Base-by-base conservation (phyloP, 2,888 invertebrate species). In the Scelioninae gen. 1 region DNA sequence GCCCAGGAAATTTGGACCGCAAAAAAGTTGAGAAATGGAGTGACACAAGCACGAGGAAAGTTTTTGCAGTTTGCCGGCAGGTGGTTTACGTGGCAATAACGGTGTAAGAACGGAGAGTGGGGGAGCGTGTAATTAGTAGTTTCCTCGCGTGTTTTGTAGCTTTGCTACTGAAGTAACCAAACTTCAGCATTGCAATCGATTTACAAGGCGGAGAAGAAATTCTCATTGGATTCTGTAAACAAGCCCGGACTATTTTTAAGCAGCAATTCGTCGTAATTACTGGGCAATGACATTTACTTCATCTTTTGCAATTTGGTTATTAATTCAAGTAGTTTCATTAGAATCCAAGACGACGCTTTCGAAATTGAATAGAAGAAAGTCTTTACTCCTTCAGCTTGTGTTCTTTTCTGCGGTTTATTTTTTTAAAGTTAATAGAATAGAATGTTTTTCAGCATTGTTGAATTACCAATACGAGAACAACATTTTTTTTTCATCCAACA, bases 41-140 rank as follows among this genome's bases (percentile, higher is more conserved):
- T 81, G 81, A 75, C 63, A 56, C 49, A 63, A 74, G 68, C 56
- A 71, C 53, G 66, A 31, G 51, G 63, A 80, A 83, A 83, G 76
- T 78, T 80, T 72, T 71, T 66, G 82, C 74, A 74, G 72, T 76
- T 62, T 51, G 75, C 72, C 68, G 72, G 79, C 83, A 79, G 75
- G 75, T 75, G 79, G 65, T 77, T 75, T 80, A 68, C 72, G 79
- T 71, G 83, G 66, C 75, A 83, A 83, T 83, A 79, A 82, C 75
- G 51, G 45, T 49, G 45, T 63, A 75, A 74, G 63, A 75, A 66
- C 29, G 16, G 47, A 16, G 62, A 51, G 75, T 43, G 45, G 77
- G 63, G 56, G 43, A 55, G 56, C 77, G 68, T 79, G 83, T 76
- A 83, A 83, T 83, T 83, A 83, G 75, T 72, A 76, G 79, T 79